Percentiles rank a stretch among this genome's conserved stretches.
Evolutionary conservation across 2,888 invertebrate genomes (phyloP).

Genomic region (Cryptocephalus primarius): DNA sequence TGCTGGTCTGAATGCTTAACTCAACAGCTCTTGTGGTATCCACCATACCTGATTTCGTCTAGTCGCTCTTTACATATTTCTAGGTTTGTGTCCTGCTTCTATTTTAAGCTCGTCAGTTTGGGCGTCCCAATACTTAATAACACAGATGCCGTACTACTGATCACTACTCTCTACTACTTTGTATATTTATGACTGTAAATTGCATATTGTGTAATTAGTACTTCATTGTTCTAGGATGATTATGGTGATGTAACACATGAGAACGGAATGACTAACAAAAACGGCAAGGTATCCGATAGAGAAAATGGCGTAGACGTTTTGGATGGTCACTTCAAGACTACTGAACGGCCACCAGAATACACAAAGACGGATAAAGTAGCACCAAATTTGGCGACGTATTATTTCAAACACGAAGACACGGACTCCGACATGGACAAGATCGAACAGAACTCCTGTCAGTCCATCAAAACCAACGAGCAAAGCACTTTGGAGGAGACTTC

Average conservation of each 20-base stretch:
- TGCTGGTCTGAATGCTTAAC: too few species aligned
- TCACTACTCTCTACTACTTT: too few species aligned
- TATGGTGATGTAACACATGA: slow-evolving; percentile 17
- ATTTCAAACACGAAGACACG: slow-evolving; percentile 78
- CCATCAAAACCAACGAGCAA: slow-evolving; percentile 21
- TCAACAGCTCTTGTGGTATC: too few species aligned
- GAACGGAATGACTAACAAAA: slow-evolving; percentile 23
- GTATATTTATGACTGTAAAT: too few species aligned
- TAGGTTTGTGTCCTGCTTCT: too few species aligned
- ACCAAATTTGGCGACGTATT: slow-evolving; percentile 73
- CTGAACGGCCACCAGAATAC: slow-evolving; percentile 30
- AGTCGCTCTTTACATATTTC: too few species aligned
- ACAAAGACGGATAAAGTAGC: slow-evolving; percentile 62
- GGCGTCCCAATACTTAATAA: too few species aligned
- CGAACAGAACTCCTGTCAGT: slow-evolving; percentile 13
- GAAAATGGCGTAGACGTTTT: slow-evolving; percentile 13
- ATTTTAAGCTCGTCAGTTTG: too few species aligned
- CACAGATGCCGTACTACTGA: too few species aligned
- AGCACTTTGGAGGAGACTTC: slow-evolving; percentile 45
- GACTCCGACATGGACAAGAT: slow-evolving; percentile 64
- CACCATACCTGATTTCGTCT: too few species aligned
- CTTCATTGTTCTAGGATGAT: slow-evolving; percentile 21
- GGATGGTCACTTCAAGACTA: slow-evolving; percentile 12
- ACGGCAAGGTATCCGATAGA: slow-evolving; percentile 6
- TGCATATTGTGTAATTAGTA: too few species aligned